Percentiles rank a stretch among this genome's conserved stretches.
Conservation (phyloP, 2,888 invertebrate species). For the Chymomyza procnemis region DNA sequence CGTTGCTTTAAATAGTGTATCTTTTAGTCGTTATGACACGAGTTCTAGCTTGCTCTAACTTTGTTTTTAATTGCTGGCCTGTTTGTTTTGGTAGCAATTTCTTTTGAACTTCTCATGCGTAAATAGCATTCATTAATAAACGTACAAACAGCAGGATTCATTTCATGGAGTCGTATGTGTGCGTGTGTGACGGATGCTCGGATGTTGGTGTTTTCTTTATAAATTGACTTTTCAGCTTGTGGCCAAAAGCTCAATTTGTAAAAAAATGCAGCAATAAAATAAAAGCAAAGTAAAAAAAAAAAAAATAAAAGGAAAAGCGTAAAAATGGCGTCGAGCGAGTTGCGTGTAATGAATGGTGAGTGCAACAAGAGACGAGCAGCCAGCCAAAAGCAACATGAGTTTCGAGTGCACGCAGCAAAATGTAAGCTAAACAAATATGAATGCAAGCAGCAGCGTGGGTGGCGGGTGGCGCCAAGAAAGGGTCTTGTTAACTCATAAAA, state of each 20-base stretch:
- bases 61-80: slow-evolving; percentile 55
- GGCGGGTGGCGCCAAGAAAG: slow-evolving; percentile 21
- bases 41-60: neutral
- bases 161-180: neutral
- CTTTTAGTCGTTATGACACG: neutral
- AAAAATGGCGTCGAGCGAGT: slow-evolving; percentile 17
- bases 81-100: slow-evolving; percentile 42
- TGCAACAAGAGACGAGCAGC: slow-evolving; percentile 8
- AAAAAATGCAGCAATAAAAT: neutral
- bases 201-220: slow-evolving; percentile 2
- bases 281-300: neutral
- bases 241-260: slow-evolving; percentile 13
- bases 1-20: neutral
- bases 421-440: slow-evolving; percentile 50
- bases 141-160: neutral
- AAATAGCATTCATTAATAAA: slow-evolving; percentile 36
- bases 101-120: slow-evolving; percentile 27
- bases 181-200: slow-evolving; percentile 1
- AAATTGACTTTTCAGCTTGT: slow-evolving; percentile 5
- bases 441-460: slow-evolving; percentile 4
- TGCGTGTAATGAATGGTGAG: slow-evolving; percentile 46
- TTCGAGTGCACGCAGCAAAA: slow-evolving; percentile 11
- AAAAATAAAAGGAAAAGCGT: slow-evolving; percentile 7
- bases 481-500: slow-evolving; percentile 21
- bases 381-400: neutral